Evolutionary conservation across 2,797 vertebrate species (phyloP), one percentile per base, ranked within the genome.

Genomic region (Dromococcyx pavoninus): DNA sequence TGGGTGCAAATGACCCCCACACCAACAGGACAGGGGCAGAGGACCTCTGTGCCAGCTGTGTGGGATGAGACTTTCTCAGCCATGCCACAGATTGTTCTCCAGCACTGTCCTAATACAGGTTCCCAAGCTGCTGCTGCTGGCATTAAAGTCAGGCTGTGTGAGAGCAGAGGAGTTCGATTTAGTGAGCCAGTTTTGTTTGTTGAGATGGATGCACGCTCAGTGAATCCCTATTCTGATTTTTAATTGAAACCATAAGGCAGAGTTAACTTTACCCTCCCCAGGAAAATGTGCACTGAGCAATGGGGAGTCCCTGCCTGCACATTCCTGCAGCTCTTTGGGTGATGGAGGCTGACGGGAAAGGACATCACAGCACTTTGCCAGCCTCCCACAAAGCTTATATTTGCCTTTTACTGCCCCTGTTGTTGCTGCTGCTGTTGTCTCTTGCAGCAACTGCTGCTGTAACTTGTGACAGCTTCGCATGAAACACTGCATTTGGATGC

Each of bases 31-130:
- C 53, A 66, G 28, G 25, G 2, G 16, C 48, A 33, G 67, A 41
- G 25, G 41, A 56, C 7, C 13, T 24, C 13, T 1, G 1, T 17
- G 23, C 0, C 5, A 5, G 41, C 25, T 7, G 0, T 13, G 9
- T 3, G 7, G 65, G 69, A 35, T 3, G 7, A 21, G 44, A 70
- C 39, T 23, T 17, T 53, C 46, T 77, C 57, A 32, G 37, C 13
- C 5, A 5, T 1, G 5, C 65, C 4, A 1, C 25, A 1, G 3
- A 74, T 51, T 3, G 1, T 4, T 44, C 17, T 48, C 71, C 5
- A 5, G 15, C 44, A 24, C 32, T 53, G 50, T 35, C 37, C 27
- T 1, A 1, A 11, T 17, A 21, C 2, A 0, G 24, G 33, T 65
- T 48, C 56, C 44, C 23, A 48, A 35, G n/a, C 19, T 50, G 53